Evolutionary conservation across 2,888 invertebrate species (phyloP).

Genomic region (Zaprionus bogoriensis): DNA sequence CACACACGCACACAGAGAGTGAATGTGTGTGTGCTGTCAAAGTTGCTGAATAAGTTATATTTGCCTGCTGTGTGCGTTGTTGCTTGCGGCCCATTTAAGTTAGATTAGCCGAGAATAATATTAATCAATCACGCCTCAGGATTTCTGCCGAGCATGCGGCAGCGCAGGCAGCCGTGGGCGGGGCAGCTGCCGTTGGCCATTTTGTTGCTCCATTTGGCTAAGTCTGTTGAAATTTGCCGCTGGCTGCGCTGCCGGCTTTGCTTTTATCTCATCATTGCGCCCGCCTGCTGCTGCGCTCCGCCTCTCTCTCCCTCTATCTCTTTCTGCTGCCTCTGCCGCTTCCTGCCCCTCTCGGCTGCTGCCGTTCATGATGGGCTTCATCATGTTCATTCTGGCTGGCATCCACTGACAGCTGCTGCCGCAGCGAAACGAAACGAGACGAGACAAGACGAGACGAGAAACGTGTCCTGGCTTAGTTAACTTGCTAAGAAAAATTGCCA

Average conservation of each 20-base stretch:
- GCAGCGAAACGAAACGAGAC: conserved; percentile 7
- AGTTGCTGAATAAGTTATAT: conserved; percentile 74
- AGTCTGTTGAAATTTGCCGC: conserved; percentile 49
- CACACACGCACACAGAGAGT: background rate
- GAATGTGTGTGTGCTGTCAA: conserved; percentile 31
- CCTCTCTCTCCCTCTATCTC: no score
- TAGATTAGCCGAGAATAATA: conserved; percentile 77
- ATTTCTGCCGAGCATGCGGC: conserved; percentile 43
- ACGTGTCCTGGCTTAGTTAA: conserved; percentile 73
- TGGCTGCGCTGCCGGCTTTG: conserved; percentile 27
- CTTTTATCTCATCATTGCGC: conserved; percentile 47
- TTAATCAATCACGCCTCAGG: conserved; percentile 77
- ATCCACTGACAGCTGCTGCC: conserved; percentile 57
- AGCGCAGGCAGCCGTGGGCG: background rate
- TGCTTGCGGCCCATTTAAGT: conserved; percentile 71
- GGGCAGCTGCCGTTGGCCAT: conserved; percentile 43
- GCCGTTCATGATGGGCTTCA: conserved; percentile 65
- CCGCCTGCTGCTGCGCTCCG: background rate
- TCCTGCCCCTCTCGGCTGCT: no score
- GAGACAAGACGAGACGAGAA: conserved; percentile 16
- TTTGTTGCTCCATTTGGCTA: conserved; percentile 71
- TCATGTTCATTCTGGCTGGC: conserved; percentile 48
- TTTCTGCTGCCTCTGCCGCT: background rate
- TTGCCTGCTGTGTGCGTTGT: conserved; percentile 47
- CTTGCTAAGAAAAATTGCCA: conserved; percentile 66